phyloP scores from a whole-genome alignment of 2,888 invertebrate genomes.

The Hermaeophaga mercurialis region DNA sequence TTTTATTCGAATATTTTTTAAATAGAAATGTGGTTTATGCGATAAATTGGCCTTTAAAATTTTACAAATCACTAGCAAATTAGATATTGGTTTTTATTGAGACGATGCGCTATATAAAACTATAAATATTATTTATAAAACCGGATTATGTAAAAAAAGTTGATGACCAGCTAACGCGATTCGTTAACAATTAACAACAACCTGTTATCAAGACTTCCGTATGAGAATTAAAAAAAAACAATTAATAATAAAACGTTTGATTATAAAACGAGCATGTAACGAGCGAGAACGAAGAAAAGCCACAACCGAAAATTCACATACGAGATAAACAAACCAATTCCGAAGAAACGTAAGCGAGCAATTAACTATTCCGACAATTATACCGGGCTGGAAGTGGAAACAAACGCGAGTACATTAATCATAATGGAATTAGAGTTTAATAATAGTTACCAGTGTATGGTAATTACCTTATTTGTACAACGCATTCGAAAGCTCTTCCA shows the following conservation, averaged over 20 bases:
- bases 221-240: background rate
- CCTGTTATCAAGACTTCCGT: slow-evolving; percentile 1
- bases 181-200: background rate
- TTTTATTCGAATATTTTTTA: too few relatives aligned
- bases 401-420: slow-evolving; percentile 33
- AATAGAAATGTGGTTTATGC: too few relatives aligned
- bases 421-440: slow-evolving; percentile 34
- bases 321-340: slow-evolving; percentile 9
- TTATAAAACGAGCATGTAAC: slow-evolving; percentile 3
- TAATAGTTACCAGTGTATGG: slow-evolving; percentile 31
- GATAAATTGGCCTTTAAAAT: too few relatives aligned
- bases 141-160: too few relatives aligned
- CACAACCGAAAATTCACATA: background rate
- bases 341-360: slow-evolving; percentile 7
- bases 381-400: slow-evolving; percentile 27
- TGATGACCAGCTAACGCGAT: background rate
- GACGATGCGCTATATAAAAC: too few relatives aligned
- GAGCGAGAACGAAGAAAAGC: background rate
- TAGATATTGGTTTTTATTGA: too few relatives aligned
- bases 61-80: too few relatives aligned
- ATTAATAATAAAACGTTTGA: background rate
- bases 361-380: slow-evolving; percentile 24
- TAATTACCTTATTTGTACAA: slow-evolving; percentile 34
- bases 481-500: slow-evolving; percentile 25
- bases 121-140: too few relatives aligned